A percentile compares a stretch with the other conserved stretches of the same genome.
These are phyloP conservation scores for Salvelinus sp. DNA, from an alignment of 2,113 vertebrate genomes.

Conservation along the genomic window DNA sequence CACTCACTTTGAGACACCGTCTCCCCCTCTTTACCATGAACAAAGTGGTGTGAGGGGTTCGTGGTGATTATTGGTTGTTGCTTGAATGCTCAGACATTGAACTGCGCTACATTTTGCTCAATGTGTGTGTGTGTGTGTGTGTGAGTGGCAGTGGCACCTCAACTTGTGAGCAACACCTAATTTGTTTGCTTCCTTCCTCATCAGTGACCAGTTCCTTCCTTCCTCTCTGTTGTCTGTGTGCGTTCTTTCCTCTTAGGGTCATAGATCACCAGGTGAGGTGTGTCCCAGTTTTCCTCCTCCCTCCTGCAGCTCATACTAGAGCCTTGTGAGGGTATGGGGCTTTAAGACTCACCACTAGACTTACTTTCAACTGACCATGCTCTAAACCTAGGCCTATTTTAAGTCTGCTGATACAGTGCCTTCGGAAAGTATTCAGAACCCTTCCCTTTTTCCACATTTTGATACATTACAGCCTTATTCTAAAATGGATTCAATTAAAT, in stretches of 20 bases:
- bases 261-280: conserved; percentile 55
- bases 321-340: conserved; percentile 34
- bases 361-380: conserved; percentile 15
- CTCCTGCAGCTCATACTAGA: conserved; percentile 37
- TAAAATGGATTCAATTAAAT: too few species aligned
- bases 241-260: conserved; percentile 54
- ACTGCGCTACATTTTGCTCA: neutral
- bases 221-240: conserved; percentile 32
- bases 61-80: neutral
- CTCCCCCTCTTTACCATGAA: neutral
- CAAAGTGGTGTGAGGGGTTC: conserved; percentile 4
- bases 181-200: conserved; percentile 38
- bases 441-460: too few species aligned
- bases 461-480: too few species aligned
- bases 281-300: conserved; percentile 18
- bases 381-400: too few species aligned
- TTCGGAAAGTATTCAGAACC: too few species aligned
- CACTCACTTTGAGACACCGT: neutral
- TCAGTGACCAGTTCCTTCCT: neutral
- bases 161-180: neutral
- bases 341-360: conserved; percentile 12
- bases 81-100: neutral
- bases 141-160: neutral
- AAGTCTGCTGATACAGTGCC: too few species aligned
- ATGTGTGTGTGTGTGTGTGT: neutral